Base-by-base conservation (phyloP, 2,113 vertebrate genomes). In the Macaca mulatta region DNA sequence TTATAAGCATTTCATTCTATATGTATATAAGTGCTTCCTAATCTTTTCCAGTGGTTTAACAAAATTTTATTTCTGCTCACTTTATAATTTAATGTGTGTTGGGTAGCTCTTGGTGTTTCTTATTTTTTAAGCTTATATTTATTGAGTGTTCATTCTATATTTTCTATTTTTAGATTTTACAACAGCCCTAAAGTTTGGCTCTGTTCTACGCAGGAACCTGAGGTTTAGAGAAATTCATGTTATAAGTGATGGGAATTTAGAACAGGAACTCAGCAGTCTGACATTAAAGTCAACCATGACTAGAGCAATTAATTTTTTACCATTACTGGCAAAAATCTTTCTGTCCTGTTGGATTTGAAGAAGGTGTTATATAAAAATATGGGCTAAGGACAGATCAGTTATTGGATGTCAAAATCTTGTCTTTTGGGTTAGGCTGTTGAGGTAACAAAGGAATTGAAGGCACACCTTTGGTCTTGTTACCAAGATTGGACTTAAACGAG, bases 161-260 rank as follows among this genome's bases (percentile, higher is more conserved):
- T 81, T 92, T 89, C 70, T 96, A 11, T 74, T 61, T 69, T 96
- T 32, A 43, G 32, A 57, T 94, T 96, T 95, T 96, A 50, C 1
- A 23, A 6, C 23, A 38, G 25, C 27, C 17, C 7, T 20, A 0
- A 86, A 38, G 14, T 74, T 70, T 88, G 23, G 20, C 4, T 8
- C 8, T n/a, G 0, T 75, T 85, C 93, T 90, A 52, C 27, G 18
- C 52, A 87, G 55, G n/a, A 89, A 81, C 9, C 72, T 18, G 23
- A 67, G 45, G 16, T 70, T 72, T 61, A 32, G 30, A 82, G 25
- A 86, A 95, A 25, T 52, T 94, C 14, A 9, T 6, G 5, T 38
- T n/a, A 35, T 30, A 90, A 50, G 45, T 61, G 55, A 59, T 75
- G 1, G 40, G 55, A 25, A 5, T 48, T 69, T 40, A 79, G 40